phyloP scores from a whole-genome alignment of 2,113 vertebrate species.

The Heterochromis multidens region DNA sequence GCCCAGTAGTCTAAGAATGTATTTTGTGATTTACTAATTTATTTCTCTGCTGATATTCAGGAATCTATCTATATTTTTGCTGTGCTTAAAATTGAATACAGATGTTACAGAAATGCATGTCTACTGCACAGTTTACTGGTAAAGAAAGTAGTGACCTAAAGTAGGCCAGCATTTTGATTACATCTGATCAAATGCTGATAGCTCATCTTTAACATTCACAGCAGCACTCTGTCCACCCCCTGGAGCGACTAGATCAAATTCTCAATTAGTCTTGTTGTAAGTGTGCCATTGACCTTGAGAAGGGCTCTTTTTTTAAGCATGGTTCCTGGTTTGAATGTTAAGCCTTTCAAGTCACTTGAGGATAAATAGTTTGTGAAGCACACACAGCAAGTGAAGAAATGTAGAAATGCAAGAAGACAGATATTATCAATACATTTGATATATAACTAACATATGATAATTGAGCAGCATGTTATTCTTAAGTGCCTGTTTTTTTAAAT shows the following conservation, averaged over 20 bases:
- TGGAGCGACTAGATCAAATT: constrained; percentile 67
- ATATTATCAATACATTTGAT: not conserved
- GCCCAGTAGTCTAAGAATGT: not conserved
- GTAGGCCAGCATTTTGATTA: constrained; percentile 65
- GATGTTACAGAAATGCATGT: not conserved
- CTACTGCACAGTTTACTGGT: not conserved
- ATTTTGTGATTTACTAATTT: not conserved
- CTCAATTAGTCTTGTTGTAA: constrained; percentile 71
- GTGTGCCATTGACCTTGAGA: constrained; percentile 64
- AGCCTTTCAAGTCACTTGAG: constrained; percentile 43
- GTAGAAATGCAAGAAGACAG: not conserved
- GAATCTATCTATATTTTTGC: not conserved
- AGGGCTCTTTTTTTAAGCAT: constrained; percentile 14
- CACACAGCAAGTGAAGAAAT: not conserved
- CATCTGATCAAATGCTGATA: constrained; percentile 63
- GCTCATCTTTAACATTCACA: constrained; percentile 66
- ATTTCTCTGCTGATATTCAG: not conserved
- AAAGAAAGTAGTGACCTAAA: constrained; percentile 47
- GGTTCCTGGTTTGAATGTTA: constrained; percentile 61
- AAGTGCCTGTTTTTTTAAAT: not conserved
- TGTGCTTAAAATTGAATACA: constrained; percentile 16
- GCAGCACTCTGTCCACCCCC: constrained; percentile 52
- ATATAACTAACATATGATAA: not conserved
- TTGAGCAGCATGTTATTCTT: not conserved
- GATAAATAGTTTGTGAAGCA: constrained; percentile 30